A percentile compares a stretch with the other conserved stretches of the same genome.
Evolutionary conservation across 92 coral and sea anemone genomes (phyloP).

Genomic region (Epizoanthus ramosus): DNA sequence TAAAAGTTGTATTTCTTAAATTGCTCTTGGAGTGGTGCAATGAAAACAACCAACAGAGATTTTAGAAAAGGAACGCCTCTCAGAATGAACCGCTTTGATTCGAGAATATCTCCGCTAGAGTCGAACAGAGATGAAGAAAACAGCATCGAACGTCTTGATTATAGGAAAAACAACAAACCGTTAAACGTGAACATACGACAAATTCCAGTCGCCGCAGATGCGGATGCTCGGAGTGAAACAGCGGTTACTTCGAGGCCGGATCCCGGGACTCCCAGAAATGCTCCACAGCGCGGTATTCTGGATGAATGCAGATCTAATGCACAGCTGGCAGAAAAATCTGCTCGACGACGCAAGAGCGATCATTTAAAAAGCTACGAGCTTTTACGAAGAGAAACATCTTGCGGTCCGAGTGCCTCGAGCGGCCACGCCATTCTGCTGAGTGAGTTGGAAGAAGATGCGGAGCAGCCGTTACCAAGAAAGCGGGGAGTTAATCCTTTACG

Average conservation of each 20-base stretch:
- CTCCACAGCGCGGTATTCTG: conserved; percentile 19
- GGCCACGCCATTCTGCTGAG: not conserved
- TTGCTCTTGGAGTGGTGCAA: too few relatives aligned
- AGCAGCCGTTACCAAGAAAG: not conserved
- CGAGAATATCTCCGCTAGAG: too few relatives aligned
- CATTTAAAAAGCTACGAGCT: conserved; percentile 6
- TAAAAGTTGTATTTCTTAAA: too few relatives aligned
- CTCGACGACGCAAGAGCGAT: conserved; percentile 14
- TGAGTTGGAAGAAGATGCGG: not conserved
- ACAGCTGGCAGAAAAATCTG: conserved; percentile 27
- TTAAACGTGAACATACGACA: not conserved
- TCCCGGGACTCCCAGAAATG: not conserved
- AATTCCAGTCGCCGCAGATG: not conserved
- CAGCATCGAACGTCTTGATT: not conserved
- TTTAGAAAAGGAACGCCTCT: too few relatives aligned
- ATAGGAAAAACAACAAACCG: not conserved
- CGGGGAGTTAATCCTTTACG: not conserved
- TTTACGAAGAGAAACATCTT: not conserved
- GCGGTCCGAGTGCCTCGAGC: not conserved
- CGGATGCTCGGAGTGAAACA: not conserved
- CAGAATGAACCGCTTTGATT: too few relatives aligned
- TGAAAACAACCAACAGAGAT: too few relatives aligned
- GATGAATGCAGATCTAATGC: conserved; percentile 4
- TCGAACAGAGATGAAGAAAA: not conserved
- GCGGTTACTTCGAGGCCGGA: not conserved